Evolutionary conservation across 1,140 invertebrate genomes (phyloP).

Genomic region (Papilio polytes): DNA sequence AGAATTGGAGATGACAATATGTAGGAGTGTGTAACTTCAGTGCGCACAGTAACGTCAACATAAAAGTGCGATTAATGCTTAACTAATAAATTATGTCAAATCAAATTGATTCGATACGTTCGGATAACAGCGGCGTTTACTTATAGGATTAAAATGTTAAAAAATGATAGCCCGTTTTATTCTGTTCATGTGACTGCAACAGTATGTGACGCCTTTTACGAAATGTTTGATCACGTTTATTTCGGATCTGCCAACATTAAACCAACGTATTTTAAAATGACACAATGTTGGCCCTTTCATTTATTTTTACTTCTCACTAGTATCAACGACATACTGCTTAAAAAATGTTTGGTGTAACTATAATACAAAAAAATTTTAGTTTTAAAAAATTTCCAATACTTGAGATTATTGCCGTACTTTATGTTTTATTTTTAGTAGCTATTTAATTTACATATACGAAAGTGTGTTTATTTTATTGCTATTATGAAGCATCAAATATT

Average conservation of each 20-base stretch:
- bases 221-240: slow-evolving; percentile 74
- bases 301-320: slow-evolving; percentile 19
- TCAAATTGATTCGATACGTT: slow-evolving; percentile 48
- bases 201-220: slow-evolving; percentile 69
- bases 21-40: too few species aligned
- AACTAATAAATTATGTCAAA: slow-evolving; percentile 22
- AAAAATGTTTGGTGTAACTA: not conserved
- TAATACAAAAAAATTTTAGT: not conserved
- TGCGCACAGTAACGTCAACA: not conserved
- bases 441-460: too few species aligned
- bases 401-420: too few species aligned
- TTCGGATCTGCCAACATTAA: slow-evolving; percentile 59
- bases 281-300: slow-evolving; percentile 22
- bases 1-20: not conserved
- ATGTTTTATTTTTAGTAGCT: too few species aligned
- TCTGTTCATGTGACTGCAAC: slow-evolving; percentile 61
- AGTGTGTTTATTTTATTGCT: not conserved
- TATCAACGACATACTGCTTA: not conserved
- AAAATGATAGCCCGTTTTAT: slow-evolving; percentile 62
- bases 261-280: slow-evolving; percentile 37
- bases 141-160: slow-evolving; percentile 59
- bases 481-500: not conserved
- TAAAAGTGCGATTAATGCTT: not conserved
- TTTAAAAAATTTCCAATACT: not conserved
- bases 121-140: slow-evolving; percentile 54